phyloP scores from a whole-genome alignment of 30 jellyfish, hydroid and myxozoan species.

The Clytia hemisphaerica region DNA sequence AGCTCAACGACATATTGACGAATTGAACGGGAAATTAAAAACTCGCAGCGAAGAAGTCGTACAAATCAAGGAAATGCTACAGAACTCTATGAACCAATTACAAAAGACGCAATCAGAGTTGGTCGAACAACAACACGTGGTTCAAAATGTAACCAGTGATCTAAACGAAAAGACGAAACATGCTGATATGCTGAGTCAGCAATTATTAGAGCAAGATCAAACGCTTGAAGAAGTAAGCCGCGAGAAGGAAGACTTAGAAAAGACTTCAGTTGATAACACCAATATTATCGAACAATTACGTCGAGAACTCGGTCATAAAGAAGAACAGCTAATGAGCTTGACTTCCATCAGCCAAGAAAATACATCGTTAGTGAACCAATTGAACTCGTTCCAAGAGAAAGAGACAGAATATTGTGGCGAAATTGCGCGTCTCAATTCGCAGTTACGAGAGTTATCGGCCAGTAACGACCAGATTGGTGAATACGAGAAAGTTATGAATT shows the following conservation, averaged over 20 bases:
- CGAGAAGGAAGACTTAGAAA: background rate
- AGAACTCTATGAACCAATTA: background rate
- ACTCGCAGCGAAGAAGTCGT: background rate
- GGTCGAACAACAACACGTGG: too few relatives aligned
- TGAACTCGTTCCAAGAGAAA: background rate
- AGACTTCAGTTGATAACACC: background rate
- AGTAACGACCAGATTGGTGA: background rate
- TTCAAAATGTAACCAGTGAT: background rate
- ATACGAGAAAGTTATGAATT: background rate
- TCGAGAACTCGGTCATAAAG: background rate
- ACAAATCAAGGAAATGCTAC: background rate
- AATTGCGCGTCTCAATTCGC: background rate
- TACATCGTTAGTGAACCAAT: background rate
- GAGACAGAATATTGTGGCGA: background rate
- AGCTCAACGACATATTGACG: too few relatives aligned
- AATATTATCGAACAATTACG: background rate
- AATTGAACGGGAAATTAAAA: background rate
- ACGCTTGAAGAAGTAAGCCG: background rate
- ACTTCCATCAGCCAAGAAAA: background rate
- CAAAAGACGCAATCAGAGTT: slow-evolving; percentile 11
- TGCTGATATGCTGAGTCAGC: background rate
- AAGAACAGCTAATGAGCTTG: background rate
- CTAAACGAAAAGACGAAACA: background rate
- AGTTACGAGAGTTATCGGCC: background rate
- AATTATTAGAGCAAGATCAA: background rate